Percentiles rank a stretch among this genome's conserved stretches.
Evolutionary conservation across 1,140 invertebrate species (phyloP).

Genomic region (Branchinecta lindahli): DNA sequence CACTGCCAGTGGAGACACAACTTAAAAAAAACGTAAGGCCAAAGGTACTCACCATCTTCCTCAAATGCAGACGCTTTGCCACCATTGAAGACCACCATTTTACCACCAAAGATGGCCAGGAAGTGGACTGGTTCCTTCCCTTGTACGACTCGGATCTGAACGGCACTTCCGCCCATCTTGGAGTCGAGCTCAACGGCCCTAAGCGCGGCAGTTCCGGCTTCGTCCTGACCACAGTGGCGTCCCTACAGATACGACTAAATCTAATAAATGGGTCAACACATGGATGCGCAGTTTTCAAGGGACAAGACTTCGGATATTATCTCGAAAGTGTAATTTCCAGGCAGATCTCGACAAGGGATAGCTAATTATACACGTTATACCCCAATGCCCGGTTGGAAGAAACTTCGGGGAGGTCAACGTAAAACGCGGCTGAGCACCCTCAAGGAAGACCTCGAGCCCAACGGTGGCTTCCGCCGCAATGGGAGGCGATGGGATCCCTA

Average conservation of each 20-base stretch:
- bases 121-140: conserved; percentile 79
- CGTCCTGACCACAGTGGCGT: conserved; percentile 42
- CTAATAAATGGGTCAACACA: conserved; percentile 15
- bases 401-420: too few species aligned
- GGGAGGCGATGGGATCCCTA: too few species aligned
- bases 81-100: conserved; percentile 52
- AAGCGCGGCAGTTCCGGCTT: conserved; percentile 44
- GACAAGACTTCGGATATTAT: conserved; percentile 3
- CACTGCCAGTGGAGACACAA: too few species aligned
- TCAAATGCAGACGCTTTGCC: conserved; percentile 28
- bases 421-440: too few species aligned
- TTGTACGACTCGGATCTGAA: conserved; percentile 65
- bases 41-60: conserved; percentile 14
- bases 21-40: too few species aligned
- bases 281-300: too few species aligned
- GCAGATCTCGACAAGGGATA: too few species aligned
- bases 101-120: conserved; percentile 71
- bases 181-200: conserved; percentile 47
- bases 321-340: neutral
- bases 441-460: too few species aligned
- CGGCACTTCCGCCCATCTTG: conserved; percentile 37
- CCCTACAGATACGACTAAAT: conserved; percentile 42
- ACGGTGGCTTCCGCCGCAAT: too few species aligned
- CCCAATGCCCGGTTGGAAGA: too few species aligned
- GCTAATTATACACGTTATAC: too few species aligned